Evolutionary conservation across 1,140 invertebrate species (phyloP).

Genomic region (Calephelis virginiensis): DNA sequence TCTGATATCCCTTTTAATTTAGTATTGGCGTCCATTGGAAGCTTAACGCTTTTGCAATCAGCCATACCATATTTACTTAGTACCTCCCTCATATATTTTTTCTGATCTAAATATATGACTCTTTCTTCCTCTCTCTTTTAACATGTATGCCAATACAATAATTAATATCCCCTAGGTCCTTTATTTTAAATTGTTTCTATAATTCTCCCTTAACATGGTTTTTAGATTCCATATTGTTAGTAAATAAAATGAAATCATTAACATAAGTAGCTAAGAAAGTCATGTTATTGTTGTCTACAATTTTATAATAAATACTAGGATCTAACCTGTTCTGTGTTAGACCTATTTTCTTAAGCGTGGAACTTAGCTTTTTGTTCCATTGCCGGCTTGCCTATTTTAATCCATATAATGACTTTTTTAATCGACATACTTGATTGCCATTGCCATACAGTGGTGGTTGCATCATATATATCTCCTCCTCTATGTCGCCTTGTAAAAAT

Average conservation of each 20-base stretch:
- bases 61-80: slow-evolving; percentile 31
- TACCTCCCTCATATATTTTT: slow-evolving; percentile 35
- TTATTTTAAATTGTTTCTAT: slow-evolving; percentile 32
- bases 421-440: slow-evolving; percentile 46
- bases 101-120: slow-evolving; percentile 31
- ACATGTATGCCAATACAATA: slow-evolving; percentile 38
- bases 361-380: slow-evolving; percentile 38
- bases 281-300: slow-evolving; percentile 24
- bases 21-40: slow-evolving; percentile 31
- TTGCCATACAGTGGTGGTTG: slow-evolving; percentile 47
- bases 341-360: slow-evolving; percentile 31
- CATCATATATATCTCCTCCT: slow-evolving; percentile 66
- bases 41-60: slow-evolving; percentile 26
- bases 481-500: slow-evolving; percentile 66
- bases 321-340: slow-evolving; percentile 23
- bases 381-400: slow-evolving; percentile 55
- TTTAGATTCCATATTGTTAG: slow-evolving; percentile 24
- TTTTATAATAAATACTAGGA: slow-evolving; percentile 36
- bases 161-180: slow-evolving; percentile 34
- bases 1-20: slow-evolving; percentile 17
- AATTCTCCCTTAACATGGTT: slow-evolving; percentile 28
- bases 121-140: slow-evolving; percentile 34
- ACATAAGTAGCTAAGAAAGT: slow-evolving; percentile 34
- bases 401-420: slow-evolving; percentile 66
- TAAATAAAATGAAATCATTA: slow-evolving; percentile 33